Base-by-base conservation (phyloP, 37 sponge, comb jelly and placozoan genomes). In the Aphrocallistes beatrix region DNA sequence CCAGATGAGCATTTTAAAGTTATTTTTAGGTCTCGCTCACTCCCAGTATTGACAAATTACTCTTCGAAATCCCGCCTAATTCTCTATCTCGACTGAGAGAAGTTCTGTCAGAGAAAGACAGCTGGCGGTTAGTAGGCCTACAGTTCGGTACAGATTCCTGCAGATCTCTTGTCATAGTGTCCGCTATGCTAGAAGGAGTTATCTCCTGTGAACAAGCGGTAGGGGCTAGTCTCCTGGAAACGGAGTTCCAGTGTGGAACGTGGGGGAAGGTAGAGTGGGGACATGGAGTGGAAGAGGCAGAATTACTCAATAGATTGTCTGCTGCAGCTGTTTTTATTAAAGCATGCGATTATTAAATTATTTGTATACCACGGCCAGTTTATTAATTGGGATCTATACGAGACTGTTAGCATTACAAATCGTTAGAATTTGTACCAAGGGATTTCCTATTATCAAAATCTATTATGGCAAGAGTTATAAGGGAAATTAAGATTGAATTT, bases 201-300 rank as follows among this genome's bases (percentile, higher is more conserved):
- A 60, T 60, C 10, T 25, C 75, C n/a, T 60, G 75, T 60, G 75
- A 60, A 60, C 28, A 60, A 13, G 75, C 75, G 3, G 75, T 60
- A 25, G 8, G 8, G 32, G 10, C 75, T 3, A 60, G 75, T 60
- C n/a, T 60, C 6, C n/a, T 60, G n/a, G 75, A 60, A 13, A 25
- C 75, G 10, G 28, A 60, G 75, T 60, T 60, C 75, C 75, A 60
- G n/a, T 8, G 10, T 19, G n/a, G 75, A 30, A 60, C 10, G 34
- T 60, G 75, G 75, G 75, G 75, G 75, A 19, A 30, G 10, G 75
- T 60, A 30, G 75, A 60, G 34, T 60, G 75, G 75, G 75, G 75
- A 60, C 75, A 60, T 13, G 75, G 34, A 6, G 21, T 60, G 34
- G 75, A 60, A 30, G 75, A 60, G 21, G 75, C 75, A 28, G 75